phyloP scores from a whole-genome alignment of 2,888 invertebrate genomes.

The Watsonalla cultraria region DNA sequence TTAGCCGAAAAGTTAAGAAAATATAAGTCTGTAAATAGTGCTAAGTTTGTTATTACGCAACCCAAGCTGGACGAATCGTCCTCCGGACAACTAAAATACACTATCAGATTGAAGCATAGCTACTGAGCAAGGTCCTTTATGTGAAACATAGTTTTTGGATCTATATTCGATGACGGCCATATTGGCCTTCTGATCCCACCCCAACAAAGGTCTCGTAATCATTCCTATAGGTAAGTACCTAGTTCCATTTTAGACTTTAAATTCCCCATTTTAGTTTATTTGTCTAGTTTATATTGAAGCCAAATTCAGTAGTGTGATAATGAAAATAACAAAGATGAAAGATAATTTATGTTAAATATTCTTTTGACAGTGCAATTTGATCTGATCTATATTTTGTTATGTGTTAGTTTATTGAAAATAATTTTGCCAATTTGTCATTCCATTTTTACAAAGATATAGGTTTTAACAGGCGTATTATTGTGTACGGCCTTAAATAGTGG shows the following conservation, averaged over 20 bases:
- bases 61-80: slow-evolving; percentile 44
- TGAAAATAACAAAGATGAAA: slow-evolving; percentile 47
- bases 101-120: slow-evolving; percentile 63
- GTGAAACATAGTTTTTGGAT: slow-evolving; percentile 18
- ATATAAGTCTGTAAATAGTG: slow-evolving; percentile 58
- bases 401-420: slow-evolving; percentile 47
- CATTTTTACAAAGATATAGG: slow-evolving; percentile 35
- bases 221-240: slow-evolving; percentile 42
- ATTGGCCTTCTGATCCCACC: slow-evolving; percentile 41
- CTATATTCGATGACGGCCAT: slow-evolving; percentile 19
- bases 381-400: slow-evolving; percentile 63
- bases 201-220: slow-evolving; percentile 35
- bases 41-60: slow-evolving; percentile 65
- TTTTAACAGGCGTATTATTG: not conserved
- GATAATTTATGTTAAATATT: slow-evolving; percentile 25
- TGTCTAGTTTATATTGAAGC: slow-evolving; percentile 47
- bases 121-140: slow-evolving; percentile 40
- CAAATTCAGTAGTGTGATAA: slow-evolving; percentile 70
- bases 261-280: slow-evolving; percentile 58
- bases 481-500: too few species aligned
- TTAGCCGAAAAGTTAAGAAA: slow-evolving; percentile 63
- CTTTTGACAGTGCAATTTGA: slow-evolving; percentile 52
- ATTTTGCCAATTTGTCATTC: slow-evolving; percentile 53
- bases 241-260: slow-evolving; percentile 43
- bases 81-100: slow-evolving; percentile 63